Base-by-base conservation (phyloP, 2,113 vertebrate genomes). In the Pipa parva region DNA sequence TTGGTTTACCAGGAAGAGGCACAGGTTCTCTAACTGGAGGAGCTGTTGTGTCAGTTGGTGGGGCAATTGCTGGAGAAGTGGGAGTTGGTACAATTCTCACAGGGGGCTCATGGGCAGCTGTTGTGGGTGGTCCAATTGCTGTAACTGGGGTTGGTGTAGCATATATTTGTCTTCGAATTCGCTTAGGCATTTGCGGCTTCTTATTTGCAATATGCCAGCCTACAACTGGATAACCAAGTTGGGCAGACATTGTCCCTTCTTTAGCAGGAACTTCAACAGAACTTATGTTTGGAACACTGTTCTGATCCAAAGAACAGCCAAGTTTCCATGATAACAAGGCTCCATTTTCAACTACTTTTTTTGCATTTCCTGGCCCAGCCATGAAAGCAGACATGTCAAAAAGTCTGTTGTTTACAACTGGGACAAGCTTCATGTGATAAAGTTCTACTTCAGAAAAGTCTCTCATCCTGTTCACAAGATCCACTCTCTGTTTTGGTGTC, bases 141-240 rank as follows among this genome's bases (percentile, higher is more conserved):
- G 92, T 95, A 52, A 97, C 75, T 39, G 95, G 95, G 0, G 96
- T 98, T 3, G 95, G 95, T 46, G 95, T 98, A 71, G 93, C 94
- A 2, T 95, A 89, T 74, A 97, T 89, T 75, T 97, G 94, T 63
- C 96, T 82, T 60, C 91, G 89, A 67, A 97, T 83, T 54, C 95
- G 84, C 81, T 92, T 97, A 46, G 93, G 88, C 29, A 92, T 79
- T 60, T 92, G 85, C 37, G 92, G 92, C 73, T 97, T 98, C 78
- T 98, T 97, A 78, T 98, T 98, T 63, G 95, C 94, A 17, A 98
- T 95, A 72, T 98, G 95, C 96, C 96, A 98, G 50, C 96, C 96
- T 37, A 98, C 95, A 42, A 98, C 96, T 1, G 96, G 96, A 64
- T 94, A 97, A 25, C 94, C 92, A 17, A 98, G 88, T 61, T 72